These are phyloP conservation scores for Tyrophagus putrescentiae DNA, from an alignment of 1,140 invertebrate genomes.

Conservation along the genomic window DNA sequence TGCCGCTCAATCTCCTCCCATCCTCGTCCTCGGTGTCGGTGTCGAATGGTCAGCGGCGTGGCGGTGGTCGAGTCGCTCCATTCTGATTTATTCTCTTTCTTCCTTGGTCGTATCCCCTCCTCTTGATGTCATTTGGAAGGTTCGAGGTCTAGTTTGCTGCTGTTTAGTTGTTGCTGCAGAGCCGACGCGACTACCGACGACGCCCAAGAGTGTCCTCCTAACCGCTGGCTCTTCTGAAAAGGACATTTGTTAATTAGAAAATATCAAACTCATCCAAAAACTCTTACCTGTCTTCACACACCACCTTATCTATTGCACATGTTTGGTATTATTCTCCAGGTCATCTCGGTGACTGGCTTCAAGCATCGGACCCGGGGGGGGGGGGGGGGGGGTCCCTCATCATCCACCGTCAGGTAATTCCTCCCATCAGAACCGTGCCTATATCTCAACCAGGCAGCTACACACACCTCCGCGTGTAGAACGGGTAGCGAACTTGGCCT, in stretches of 20 bases:
- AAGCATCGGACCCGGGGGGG: no score
- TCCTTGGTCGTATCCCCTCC: not conserved
- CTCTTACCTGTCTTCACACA: not conserved
- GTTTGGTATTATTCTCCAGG: not conserved
- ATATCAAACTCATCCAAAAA: not conserved
- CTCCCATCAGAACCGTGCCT: constrained; percentile 70
- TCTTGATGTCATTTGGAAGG: no score
- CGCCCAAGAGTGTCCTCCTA: no score
- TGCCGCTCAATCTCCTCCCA: not conserved
- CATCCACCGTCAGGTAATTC: constrained; percentile 44
- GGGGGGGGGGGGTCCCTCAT: constrained; percentile 24
- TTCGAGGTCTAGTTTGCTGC: no score
- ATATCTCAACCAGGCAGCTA: constrained; percentile 87
- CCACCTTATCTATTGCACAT: not conserved
- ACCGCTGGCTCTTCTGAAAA: no score
- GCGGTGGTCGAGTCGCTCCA: not conserved
- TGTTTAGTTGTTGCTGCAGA: no score
- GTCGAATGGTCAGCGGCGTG: not conserved
- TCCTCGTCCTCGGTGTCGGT: not conserved
- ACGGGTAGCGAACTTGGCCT: constrained; percentile 94
- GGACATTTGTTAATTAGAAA: no score
- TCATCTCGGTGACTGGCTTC: not conserved
- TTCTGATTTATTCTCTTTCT: not conserved
- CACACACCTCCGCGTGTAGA: constrained; percentile 95
- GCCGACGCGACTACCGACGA: no score